Base-by-base conservation (phyloP, 2,888 invertebrate genomes). In the Cecidostiba fungosa region DNA sequence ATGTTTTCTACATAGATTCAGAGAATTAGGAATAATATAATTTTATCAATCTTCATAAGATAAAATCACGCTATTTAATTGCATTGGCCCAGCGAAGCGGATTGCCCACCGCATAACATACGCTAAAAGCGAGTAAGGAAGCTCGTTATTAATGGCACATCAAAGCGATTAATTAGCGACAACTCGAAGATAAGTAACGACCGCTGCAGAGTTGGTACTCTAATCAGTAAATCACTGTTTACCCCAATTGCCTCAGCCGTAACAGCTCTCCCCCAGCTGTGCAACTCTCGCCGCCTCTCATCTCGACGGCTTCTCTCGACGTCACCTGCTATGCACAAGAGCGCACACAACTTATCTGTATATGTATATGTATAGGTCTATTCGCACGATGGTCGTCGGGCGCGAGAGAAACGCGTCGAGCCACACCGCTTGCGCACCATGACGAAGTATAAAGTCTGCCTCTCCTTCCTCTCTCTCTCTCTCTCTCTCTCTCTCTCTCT, bases 191-290 rank as follows among this genome's bases (percentile, higher is more conserved):
- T 77, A 83, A 72, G 76, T 50, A 78, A 77, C 76, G 80, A 85
- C 36, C 70, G 19, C n/a, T 54, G 32, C 59, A 16, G 66, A 77
- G 36, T 59, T 50, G 29, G n/a, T 39, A 59, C n/a, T 77, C 78
- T 78, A 86, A 84, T 86, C 86, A 78, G 86, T 84, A 82, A 78
- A 84, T 86, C 80, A 82, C 72, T 81, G 80, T 84, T 84, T 82
- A 74, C 78, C 66, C 47, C 39, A 62, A 77, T 80, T 80, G 77
- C 70, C 62, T 54, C 74, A 16, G 3, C 62, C 36, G 36, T 39
- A 36, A 39, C 66, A 66, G 66, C 66, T 29, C 66, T 66, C 66
- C 14, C 23, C 43, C 72, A 36, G 72, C 36, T 8, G 14, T 23
- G 10, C 43, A 23, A 72, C 23, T 72, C 43, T 39, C n/a, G 19